Evolutionary conservation across 2,797 vertebrate species (phyloP).

Genomic region (Chromis chromis): DNA sequence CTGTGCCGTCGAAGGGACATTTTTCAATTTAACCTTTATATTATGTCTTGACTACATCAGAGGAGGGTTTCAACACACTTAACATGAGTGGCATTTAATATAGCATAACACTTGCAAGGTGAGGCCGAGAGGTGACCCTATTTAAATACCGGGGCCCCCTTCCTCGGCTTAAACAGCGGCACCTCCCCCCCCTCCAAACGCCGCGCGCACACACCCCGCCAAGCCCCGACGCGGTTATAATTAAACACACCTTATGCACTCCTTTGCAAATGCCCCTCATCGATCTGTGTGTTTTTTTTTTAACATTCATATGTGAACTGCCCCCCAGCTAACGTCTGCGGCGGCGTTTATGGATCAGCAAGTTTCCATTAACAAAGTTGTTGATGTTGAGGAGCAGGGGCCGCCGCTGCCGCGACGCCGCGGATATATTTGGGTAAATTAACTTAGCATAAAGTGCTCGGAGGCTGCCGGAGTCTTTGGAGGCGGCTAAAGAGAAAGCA

Average conservation of each 20-base stretch:
- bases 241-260: constrained; percentile 95
- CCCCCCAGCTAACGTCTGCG: constrained; percentile 92
- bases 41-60: constrained; percentile 88
- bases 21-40: constrained; percentile 94
- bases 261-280: constrained; percentile 97
- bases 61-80: constrained; percentile 89
- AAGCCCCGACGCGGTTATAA: constrained; percentile 91
- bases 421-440: constrained; percentile 91
- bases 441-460: constrained; percentile 88
- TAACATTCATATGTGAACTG: constrained; percentile 91
- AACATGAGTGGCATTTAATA: constrained; percentile 99
- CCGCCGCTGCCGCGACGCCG: constrained; percentile 52
- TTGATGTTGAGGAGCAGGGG: constrained; percentile 83
- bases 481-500: constrained; percentile 66
- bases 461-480: constrained; percentile 76
- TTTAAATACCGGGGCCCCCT: constrained; percentile 90
- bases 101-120: constrained; percentile 93
- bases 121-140: constrained; percentile 95
- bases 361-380: constrained; percentile 97
- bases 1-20: constrained; percentile 89
- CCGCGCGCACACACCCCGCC: constrained; percentile 19
- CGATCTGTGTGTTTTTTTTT: constrained; percentile 92
- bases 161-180: constrained; percentile 82
- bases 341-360: constrained; percentile 94
- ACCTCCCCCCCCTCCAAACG: constrained; percentile 49